A percentile compares a stretch with the other conserved stretches of the same genome.
phyloP scores from a whole-genome alignment of 2,797 vertebrate species.

The Streptopelia turtur region DNA sequence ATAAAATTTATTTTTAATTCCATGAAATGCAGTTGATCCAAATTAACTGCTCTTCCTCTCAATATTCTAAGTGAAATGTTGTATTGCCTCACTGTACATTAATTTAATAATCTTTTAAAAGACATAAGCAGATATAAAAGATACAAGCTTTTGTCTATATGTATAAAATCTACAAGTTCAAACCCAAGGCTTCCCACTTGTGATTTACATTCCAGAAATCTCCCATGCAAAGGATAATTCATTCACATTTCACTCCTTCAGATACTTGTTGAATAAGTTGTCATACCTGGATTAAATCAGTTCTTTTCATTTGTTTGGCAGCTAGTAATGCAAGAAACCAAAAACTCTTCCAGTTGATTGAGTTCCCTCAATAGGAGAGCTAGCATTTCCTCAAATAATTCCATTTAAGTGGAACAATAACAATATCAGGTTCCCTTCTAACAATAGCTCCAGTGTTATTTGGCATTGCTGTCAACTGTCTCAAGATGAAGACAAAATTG shows the following conservation, averaged over 20 bases:
- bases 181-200: background rate
- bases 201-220: background rate
- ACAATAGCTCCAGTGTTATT: slow-evolving; percentile 66
- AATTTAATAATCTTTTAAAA: background rate
- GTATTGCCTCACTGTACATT: background rate
- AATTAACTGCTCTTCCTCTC: background rate
- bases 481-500: slow-evolving; percentile 42
- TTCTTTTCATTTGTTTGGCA: slow-evolving; percentile 52
- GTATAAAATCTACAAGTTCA: background rate
- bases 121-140: background rate
- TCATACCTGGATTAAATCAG: slow-evolving; percentile 63
- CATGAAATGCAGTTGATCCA: background rate
- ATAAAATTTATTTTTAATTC: background rate
- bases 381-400: slow-evolving; percentile 27
- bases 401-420: slow-evolving; percentile 69
- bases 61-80: background rate
- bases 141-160: background rate
- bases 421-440: slow-evolving; percentile 61
- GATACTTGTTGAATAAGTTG: slow-evolving; percentile 40
- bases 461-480: slow-evolving; percentile 35
- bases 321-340: slow-evolving; percentile 58
- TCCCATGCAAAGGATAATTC: slow-evolving; percentile 48
- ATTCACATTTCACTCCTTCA: slow-evolving; percentile 55
- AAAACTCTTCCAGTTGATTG: slow-evolving; percentile 65
- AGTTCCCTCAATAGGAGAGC: slow-evolving; percentile 55